Base-by-base conservation (phyloP, 2,113 vertebrate genomes). In the Nerophis lumbriciformis region DNA sequence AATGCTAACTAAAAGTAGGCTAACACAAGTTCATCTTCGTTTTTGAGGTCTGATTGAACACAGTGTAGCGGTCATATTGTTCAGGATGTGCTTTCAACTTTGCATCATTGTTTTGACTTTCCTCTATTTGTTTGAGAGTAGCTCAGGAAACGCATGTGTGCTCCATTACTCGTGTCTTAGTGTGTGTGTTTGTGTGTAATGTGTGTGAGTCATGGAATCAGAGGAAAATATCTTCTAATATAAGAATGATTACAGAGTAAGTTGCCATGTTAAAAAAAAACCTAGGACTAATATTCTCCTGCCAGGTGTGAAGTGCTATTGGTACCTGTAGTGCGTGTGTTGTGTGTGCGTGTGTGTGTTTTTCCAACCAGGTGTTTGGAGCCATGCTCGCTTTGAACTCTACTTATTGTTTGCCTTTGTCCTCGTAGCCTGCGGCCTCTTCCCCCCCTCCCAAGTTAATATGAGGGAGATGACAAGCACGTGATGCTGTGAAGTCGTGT, bases 291-390 rank as follows among this genome's bases (percentile, higher is more conserved):
- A 82, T 82, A 80, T 85, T 61, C 75, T 68, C 39, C 48, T 47
- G 53, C 82, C 83, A 87, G 82, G 83, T 83, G 80, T 79, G 73
- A 60, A 50, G 71, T 35, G 68, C 15, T 76, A 5, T 81, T 70
- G 72, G 56, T 59, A 11, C 70, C 15, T 53, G 59, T 19, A 56
- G 51, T 28, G 28, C 2, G 28, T 28, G 28, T 28, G 28, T 28
- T 65, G 56, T 65, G 61, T 51, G 50, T 75, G 45, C 21, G 56
- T 71, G 57, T 68, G n/a, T 60, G 68, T 78, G 63, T 75, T 69
- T 68, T 73, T 39, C 48, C 69, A 68, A 80, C 70, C 81, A 85
- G 81, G 72, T 83, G 81, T 85, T 66, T 76, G 55, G 55, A 14
- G 51, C 45, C n/a, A 1, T 49, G 57, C 47, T 59, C 35, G 28